Conservation (phyloP, 1,140 invertebrate genomes). For the Belonocnema kinseyi region DNA sequence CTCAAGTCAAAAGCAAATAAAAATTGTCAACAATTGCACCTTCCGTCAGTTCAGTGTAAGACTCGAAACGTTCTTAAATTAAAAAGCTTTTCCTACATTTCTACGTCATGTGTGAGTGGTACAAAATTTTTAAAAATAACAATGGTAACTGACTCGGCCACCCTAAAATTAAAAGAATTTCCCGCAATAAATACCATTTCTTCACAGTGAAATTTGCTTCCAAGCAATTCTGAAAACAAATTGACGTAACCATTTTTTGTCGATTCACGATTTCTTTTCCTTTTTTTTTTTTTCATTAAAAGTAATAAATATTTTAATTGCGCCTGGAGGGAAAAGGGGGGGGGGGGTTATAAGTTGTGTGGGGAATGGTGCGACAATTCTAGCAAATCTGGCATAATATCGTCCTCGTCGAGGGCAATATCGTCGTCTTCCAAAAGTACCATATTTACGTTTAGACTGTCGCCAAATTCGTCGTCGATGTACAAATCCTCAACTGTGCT, state of each 20-base stretch:
- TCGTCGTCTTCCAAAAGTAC: constrained; percentile 54
- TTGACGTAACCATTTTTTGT: neutral
- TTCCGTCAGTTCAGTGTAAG: neutral
- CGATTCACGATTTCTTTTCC: constrained; percentile 14
- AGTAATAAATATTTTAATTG: constrained; percentile 7
- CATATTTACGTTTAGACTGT: constrained; percentile 63
- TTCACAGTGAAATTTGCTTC: neutral
- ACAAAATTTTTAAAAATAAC: constrained; percentile 17
- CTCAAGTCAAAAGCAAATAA: neutral
- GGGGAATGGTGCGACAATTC: constrained; percentile 37
- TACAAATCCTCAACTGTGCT: constrained; percentile 62
- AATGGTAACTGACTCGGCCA: neutral
- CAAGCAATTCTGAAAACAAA: constrained; percentile 5
- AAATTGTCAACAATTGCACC: neutral
- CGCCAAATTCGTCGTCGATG: constrained; percentile 66
- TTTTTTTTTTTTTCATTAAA: neutral
- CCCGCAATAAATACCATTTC: neutral
- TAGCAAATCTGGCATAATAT: constrained; percentile 51
- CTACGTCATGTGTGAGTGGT: neutral
- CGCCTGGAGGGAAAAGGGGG: neutral
- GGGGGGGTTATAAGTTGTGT: neutral
- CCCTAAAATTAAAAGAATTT: neutral
- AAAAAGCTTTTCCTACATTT: neutral
- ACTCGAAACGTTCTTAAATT: constrained; percentile 9
- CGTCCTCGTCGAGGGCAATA: constrained; percentile 49